phyloP scores from a whole-genome alignment of 2,113 vertebrate genomes.

The Sterna hirundo region DNA sequence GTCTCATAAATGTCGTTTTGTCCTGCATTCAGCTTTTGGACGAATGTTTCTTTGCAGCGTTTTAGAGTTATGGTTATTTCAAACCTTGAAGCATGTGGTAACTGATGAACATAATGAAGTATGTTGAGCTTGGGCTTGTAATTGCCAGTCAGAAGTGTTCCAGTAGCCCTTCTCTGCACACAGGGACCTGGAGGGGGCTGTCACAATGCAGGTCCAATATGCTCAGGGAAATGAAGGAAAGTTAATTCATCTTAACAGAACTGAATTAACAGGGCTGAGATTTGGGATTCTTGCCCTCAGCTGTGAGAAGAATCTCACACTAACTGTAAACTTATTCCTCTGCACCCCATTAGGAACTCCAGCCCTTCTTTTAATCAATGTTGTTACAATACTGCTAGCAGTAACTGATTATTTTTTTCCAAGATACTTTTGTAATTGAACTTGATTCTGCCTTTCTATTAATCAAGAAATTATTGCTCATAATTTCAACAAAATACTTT shows the following conservation, averaged over 20 bases:
- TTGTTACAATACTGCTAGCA: background rate
- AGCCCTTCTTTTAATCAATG: background rate
- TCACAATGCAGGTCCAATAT: rapidly evolving
- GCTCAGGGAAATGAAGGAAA: background rate
- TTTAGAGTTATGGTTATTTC: background rate
- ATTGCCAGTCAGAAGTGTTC: background rate
- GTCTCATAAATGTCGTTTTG: background rate
- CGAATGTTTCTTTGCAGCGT: background rate
- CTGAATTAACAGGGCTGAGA: background rate
- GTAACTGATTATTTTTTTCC: background rate
- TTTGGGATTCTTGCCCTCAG: background rate
- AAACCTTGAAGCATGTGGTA: background rate
- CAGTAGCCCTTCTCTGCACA: background rate
- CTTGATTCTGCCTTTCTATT: background rate
- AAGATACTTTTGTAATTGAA: background rate
- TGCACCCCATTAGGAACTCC: background rate
- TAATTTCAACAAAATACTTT: background rate
- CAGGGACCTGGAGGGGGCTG: background rate
- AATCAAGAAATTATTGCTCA: background rate
- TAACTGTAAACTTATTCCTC: background rate
- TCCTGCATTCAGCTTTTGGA: background rate
- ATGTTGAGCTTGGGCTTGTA: background rate
- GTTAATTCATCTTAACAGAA: background rate
- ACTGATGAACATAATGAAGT: background rate
- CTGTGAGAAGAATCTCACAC: background rate